Evolutionary conservation across 92 coral and sea anemone genomes (phyloP).

Genomic region (Palythoa caribaeorum): DNA sequence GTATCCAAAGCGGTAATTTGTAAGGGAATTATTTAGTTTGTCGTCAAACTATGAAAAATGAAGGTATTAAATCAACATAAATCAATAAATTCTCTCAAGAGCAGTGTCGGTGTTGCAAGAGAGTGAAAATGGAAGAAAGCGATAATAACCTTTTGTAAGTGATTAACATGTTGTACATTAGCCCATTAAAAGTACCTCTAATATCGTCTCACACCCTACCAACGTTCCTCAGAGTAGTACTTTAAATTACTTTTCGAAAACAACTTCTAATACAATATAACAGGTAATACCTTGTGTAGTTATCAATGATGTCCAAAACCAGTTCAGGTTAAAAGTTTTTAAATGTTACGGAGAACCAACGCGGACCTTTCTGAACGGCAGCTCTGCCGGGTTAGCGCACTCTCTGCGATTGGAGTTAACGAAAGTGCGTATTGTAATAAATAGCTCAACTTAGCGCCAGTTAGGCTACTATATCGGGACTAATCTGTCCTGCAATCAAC

Average conservation of each 20-base stretch:
- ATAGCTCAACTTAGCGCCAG: conserved; percentile 66
- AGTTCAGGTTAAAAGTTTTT: background rate
- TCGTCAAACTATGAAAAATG: too few relatives aligned
- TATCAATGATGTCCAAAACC: background rate
- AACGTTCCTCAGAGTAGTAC: background rate
- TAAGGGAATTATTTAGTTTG: too few relatives aligned
- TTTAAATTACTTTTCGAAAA: background rate
- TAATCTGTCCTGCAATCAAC: conserved; percentile 68
- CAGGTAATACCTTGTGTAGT: conserved; percentile 1
- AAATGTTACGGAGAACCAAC: background rate
- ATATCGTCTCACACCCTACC: background rate
- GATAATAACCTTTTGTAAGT: background rate
- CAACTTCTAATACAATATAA: background rate
- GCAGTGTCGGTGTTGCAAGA: too few relatives aligned
- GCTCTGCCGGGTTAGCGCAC: background rate
- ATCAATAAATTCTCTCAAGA: too few relatives aligned
- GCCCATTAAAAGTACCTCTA: background rate
- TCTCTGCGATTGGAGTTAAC: background rate
- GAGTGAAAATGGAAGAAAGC: background rate
- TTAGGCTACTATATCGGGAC: conserved; percentile 49
- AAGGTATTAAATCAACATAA: too few relatives aligned
- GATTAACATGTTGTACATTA: background rate
- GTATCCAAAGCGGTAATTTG: too few relatives aligned
- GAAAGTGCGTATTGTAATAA: conserved; percentile 42
- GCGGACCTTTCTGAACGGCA: background rate